Conservation (phyloP, 2,797 vertebrate species). For the Aphelocoma californica region DNA sequence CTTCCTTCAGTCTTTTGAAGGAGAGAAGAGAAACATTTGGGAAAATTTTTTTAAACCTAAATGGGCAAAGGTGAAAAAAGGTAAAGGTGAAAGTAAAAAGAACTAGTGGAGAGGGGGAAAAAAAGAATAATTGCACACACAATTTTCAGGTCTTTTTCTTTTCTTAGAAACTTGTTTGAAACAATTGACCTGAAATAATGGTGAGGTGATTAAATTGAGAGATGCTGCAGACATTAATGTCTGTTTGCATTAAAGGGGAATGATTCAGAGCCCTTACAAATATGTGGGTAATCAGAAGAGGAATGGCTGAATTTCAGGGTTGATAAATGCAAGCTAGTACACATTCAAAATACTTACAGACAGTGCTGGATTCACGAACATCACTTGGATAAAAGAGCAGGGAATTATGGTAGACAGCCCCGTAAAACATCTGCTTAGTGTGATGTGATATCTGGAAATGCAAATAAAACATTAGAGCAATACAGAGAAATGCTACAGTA, state of each 20-base stretch:
- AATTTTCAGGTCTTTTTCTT: background rate
- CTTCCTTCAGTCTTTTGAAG: background rate
- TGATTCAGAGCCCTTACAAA: slow-evolving; percentile 1
- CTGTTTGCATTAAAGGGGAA: slow-evolving; percentile 2
- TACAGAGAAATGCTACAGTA: background rate
- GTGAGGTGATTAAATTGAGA: background rate
- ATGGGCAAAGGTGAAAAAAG: background rate
- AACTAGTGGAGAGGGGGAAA: background rate
- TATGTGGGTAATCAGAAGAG: background rate
- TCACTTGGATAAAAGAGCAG: background rate
- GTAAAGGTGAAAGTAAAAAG: background rate
- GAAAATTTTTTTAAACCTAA: background rate
- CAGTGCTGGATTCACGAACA: background rate
- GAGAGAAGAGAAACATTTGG: background rate
- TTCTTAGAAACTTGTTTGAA: background rate
- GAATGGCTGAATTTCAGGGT: background rate
- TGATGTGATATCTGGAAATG: background rate
- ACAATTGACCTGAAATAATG: background rate
- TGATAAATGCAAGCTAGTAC: background rate
- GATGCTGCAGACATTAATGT: background rate
- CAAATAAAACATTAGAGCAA: background rate
- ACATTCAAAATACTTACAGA: background rate
- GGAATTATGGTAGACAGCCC: background rate
- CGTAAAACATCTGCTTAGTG: background rate
- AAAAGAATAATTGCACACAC: background rate